Conservation (phyloP, 2,888 invertebrate genomes). For the Perizoma affinitatum region DNA sequence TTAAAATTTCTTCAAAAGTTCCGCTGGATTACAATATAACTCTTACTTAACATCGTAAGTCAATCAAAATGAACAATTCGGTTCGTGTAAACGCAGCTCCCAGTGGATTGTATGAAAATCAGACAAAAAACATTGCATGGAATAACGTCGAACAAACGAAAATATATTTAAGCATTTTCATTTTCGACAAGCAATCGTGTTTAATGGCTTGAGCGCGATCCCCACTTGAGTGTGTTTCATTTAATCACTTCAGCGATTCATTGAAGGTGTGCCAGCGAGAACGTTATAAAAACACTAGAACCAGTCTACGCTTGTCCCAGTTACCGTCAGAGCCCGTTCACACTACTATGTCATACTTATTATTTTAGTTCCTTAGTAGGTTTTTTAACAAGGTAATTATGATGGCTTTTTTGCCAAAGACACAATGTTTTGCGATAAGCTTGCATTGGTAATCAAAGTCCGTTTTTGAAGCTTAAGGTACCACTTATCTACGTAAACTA, state of each 20-base stretch:
- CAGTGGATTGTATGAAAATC: constrained; percentile 74
- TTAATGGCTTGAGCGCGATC: constrained; percentile 77
- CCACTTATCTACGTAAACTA: too few species aligned
- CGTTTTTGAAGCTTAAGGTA: too few species aligned
- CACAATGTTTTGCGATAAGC: too few species aligned
- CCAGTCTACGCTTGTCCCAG: constrained; percentile 26
- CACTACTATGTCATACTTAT: too few species aligned
- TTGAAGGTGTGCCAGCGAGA: constrained; percentile 51
- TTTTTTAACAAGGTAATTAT: too few species aligned
- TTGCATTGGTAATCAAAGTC: too few species aligned
- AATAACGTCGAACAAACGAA: constrained; percentile 71
- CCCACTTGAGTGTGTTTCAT: constrained; percentile 79
- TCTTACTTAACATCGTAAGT: constrained; percentile 33
- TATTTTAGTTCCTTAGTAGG: too few species aligned
- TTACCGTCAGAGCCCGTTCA: constrained; percentile 4
- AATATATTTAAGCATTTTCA: constrained; percentile 78
- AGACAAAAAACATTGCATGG: constrained; percentile 61
- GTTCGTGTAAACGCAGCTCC: constrained; percentile 71
- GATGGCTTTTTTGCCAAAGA: too few species aligned
- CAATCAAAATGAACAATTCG: constrained; percentile 75
- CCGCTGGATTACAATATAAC: background rate
- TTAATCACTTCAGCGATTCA: constrained; percentile 68
- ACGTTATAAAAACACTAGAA: constrained; percentile 38
- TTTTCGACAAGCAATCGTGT: constrained; percentile 80
- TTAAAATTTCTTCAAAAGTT: constrained; percentile 27